Evolutionary conservation across 2,113 vertebrate genomes (phyloP), one percentile per base, ranked within the genome.

Genomic region (Corythornis vintsioides): DNA sequence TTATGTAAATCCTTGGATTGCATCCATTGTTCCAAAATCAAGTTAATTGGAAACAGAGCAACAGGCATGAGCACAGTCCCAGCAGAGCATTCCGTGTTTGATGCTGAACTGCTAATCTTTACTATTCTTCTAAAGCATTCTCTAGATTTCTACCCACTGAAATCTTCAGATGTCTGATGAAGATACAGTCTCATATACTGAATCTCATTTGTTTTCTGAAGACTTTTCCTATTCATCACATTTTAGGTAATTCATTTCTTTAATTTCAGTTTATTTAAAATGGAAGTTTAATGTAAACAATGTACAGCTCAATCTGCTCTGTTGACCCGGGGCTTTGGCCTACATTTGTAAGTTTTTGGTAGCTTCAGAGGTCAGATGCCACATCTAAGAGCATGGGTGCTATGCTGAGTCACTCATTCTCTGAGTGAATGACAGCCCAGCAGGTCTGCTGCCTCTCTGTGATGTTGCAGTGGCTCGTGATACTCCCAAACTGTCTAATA

Each of bases 41-140:
- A 84, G 56, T 61, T 94, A 96, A 93, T 81, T 92, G 31, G 84
- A 96, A 95, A 78, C 11, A 84, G 57, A 61, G 59, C 61, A 86
- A 35, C 48, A 72, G 77, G 63, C 33, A 26, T 76, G 72, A 92
- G n/a, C 53, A 50, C 10, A 64, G 64, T 67, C 59, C 38, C 80
- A 90, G 48, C 71, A 75, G 87, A 90, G 31, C 3, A 0, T 72
- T 88, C 72, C 40, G 3, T 63, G 48, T 71, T 67, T 86, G 76
- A 83, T 73, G 43, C 55, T 1, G 3, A 83, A 67, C 57, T 64
- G 57, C 52, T 88, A 50, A 75, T 71, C 56, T 84, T 90, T 60
- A 52, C 78, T 83, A 76, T 63, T 77, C 40, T 90, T 88, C 65
- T 74, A 60, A 86, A 65, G 66, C 33, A 38, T 78, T 90, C 50